phyloP scores from a whole-genome alignment of 2,888 invertebrate species.

The Eristalis intricaria region DNA sequence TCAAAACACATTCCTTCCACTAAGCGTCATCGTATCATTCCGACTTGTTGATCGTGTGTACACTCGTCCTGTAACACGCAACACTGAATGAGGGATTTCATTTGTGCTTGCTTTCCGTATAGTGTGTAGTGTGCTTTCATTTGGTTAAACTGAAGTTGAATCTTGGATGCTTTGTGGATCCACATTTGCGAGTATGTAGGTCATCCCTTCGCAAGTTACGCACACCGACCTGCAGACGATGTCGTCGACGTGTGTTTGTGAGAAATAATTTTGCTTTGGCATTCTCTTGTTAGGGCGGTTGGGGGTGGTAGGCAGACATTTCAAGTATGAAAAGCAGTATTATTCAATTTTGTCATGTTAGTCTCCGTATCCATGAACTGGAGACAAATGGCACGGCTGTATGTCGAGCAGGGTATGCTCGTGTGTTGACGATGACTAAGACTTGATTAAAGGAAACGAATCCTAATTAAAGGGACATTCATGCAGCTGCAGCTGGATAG shows the following conservation, averaged over 20 bases:
- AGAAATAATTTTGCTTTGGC: not conserved
- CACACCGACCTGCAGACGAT: not conserved
- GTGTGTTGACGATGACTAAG: too few species aligned
- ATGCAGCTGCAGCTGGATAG: too few species aligned
- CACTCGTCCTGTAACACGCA: not conserved
- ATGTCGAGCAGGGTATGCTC: too few species aligned
- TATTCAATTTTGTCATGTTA: not conserved
- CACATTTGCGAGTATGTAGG: not conserved
- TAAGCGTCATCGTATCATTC: slow-evolving; percentile 26
- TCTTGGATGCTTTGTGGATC: not conserved
- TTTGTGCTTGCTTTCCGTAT: not conserved
- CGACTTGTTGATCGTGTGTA: slow-evolving; percentile 55
- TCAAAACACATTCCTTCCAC: slow-evolving; percentile 37
- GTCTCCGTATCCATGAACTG: not conserved
- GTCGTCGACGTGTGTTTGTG: not conserved
- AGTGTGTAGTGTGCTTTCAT: not conserved
- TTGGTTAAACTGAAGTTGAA: not conserved
- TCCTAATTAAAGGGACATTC: too few species aligned
- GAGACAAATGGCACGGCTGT: not conserved
- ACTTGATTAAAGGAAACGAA: too few species aligned
- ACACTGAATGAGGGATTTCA: not conserved
- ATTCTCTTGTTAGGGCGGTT: not conserved
- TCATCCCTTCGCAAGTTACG: not conserved
- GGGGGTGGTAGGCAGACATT: not conserved
- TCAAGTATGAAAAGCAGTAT: not conserved